Evolutionary conservation across 2,797 vertebrate species (phyloP), one percentile per base, ranked within the genome.

Genomic region (Pseudochromis fuscus): DNA sequence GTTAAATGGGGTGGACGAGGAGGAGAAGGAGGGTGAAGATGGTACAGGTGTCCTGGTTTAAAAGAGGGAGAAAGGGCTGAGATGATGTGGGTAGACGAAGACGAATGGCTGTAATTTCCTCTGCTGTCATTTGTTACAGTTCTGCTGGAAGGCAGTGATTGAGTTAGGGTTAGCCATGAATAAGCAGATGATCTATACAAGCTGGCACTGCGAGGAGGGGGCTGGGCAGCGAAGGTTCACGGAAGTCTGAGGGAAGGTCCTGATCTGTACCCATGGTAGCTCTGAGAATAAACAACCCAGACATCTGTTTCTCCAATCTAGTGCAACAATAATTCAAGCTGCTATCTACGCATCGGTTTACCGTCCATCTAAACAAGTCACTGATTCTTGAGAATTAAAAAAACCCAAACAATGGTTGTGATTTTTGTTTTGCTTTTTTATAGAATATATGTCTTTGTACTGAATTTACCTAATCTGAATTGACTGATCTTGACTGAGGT

Each of bases 71-170:
- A 75, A 67, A 72, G n/a, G 52, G 27, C 35, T 0, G 23, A 70
- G 57, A 11, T 52, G 68, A 87, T 66, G 63, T 62, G 71, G 63
- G 62, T 13, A 72, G 87, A 90, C 75, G 0, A 81, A 93, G 93
- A 95, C 59, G 53, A 87, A 94, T 88, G 86, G 90, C 88, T 88
- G 91, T 91, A 92, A 95, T 95, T 93, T 94, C 77, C 80, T 56
- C 68, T 80, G 80, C 80, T 90, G 88, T 92, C 89, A 91, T 94
- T 91, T 84, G 87, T 91, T 91, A 70, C 64, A 60, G 84, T 83
- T 84, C 85, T 91, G 86, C 83, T 87, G 84, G 87, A 94, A 87
- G 82, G 83, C 82, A 81, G 88, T 90, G 89, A 94, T 93, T 77
- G 75, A 90, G 92, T 93, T 85, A 94, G 82, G 52, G 73, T 65